These are phyloP conservation scores for Fragum sueziense DNA, from an alignment of 2,888 invertebrate genomes.

Conservation along the genomic window DNA sequence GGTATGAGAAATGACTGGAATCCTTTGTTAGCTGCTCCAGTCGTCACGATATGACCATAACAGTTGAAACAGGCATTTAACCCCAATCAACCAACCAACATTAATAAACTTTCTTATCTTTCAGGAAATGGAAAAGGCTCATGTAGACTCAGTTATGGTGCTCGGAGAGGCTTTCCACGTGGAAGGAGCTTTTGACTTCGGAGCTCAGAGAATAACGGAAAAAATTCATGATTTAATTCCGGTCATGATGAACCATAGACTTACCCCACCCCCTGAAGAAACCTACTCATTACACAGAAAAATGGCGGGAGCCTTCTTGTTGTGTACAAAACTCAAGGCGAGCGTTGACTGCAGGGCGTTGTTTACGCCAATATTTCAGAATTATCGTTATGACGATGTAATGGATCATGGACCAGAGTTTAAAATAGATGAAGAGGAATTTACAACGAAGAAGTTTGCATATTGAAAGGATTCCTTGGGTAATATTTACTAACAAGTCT, in stretches of 20 bases:
- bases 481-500: too few species aligned
- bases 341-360: conserved; percentile 91
- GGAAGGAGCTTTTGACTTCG: conserved; percentile 93
- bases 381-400: conserved; percentile 83
- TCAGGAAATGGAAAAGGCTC: conserved; percentile 95
- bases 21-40: too few species aligned
- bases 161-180: conserved; percentile 96
- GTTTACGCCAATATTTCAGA: conserved; percentile 90
- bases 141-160: conserved; percentile 98
- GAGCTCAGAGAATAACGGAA: conserved; percentile 91
- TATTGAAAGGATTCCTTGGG: neutral
- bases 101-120: conserved; percentile 7
- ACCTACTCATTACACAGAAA: conserved; percentile 99
- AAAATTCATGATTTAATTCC: conserved; percentile 92
- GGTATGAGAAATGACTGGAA: too few species aligned
- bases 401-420: conserved; percentile 18
- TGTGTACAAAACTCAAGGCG: conserved; percentile 93
- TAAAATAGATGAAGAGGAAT: conserved; percentile 12
- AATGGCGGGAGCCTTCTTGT: conserved; percentile 95
- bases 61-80: too few species aligned
- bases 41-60: too few species aligned
- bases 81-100: too few species aligned
- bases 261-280: conserved; percentile 99
- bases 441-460: conserved; percentile 18
- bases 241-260: conserved; percentile 95